Evolutionary conservation across 2,113 vertebrate genomes (phyloP).

Genomic region (Poeciliopsis prolifica): DNA sequence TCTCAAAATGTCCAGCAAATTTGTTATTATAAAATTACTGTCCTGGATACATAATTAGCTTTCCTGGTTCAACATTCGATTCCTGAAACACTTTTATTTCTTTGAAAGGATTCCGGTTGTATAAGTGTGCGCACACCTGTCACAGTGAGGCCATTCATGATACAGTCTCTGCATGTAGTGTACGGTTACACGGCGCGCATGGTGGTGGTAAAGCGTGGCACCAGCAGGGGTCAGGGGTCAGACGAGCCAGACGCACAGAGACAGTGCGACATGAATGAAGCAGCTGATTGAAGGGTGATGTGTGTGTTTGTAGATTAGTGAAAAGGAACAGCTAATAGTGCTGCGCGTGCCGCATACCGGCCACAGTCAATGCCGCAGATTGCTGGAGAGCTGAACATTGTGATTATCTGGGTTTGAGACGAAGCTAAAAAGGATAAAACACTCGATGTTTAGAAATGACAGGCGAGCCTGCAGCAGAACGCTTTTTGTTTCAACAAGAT

Average conservation of each 20-base stretch:
- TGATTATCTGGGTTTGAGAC: not conserved
- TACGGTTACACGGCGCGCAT: not conserved
- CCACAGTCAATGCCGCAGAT: not conserved
- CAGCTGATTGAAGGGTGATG: not conserved
- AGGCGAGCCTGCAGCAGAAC: not conserved
- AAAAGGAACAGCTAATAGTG: slow-evolving; percentile 22
- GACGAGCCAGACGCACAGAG: slow-evolving; percentile 15
- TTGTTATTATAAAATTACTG: no score
- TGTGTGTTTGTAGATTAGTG: slow-evolving; percentile 26
- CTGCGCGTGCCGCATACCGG: slow-evolving; percentile 37
- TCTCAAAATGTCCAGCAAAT: no score
- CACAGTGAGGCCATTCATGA: slow-evolving; percentile 8
- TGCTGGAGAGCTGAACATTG: not conserved
- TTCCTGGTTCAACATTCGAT: not conserved
- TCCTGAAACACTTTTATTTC: not conserved
- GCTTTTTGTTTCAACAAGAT: no score
- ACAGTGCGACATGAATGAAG: slow-evolving; percentile 35
- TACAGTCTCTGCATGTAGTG: not conserved
- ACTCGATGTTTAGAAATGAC: not conserved
- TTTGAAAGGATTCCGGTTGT: not conserved
- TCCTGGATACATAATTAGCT: not conserved
- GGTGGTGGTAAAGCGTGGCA: slow-evolving; percentile 14
- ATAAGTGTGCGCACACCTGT: slow-evolving; percentile 27
- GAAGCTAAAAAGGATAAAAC: not conserved
- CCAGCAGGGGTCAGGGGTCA: slow-evolving; percentile 7